Conservation (phyloP, 2,888 invertebrate genomes). For the Hylaea fasciaria region DNA sequence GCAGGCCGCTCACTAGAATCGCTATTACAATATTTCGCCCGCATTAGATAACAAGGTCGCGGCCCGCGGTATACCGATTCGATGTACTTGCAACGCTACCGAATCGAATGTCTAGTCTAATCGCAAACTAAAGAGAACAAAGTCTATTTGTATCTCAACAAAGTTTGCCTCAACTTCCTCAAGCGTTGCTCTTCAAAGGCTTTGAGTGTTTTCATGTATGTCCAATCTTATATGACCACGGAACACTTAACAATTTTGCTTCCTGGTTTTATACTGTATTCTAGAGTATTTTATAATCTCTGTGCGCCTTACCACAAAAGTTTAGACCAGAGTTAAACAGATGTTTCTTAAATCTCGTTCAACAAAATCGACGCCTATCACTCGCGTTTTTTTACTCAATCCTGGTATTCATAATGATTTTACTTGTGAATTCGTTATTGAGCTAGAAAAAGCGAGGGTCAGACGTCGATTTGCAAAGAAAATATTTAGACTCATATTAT, state of each 20-base stretch:
- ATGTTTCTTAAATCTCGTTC: too few relatives aligned
- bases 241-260: conserved; percentile 13
- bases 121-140: conserved; percentile 16
- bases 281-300: too few relatives aligned
- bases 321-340: too few relatives aligned
- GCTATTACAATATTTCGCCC: conserved; percentile 58
- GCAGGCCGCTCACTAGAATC: conserved; percentile 65
- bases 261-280: conserved; percentile 8
- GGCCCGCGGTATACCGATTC: conserved; percentile 47
- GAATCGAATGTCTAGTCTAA: conserved; percentile 23
- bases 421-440: too few relatives aligned
- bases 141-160: conserved; percentile 9
- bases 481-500: too few relatives aligned
- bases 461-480: too few relatives aligned
- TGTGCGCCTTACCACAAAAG: too few relatives aligned
- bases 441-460: too few relatives aligned
- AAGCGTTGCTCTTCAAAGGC: conserved; percentile 13
- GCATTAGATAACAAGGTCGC: conserved; percentile 73
- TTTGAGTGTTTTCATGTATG: conserved; percentile 7
- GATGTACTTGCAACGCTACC: conserved; percentile 40
- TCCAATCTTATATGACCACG: conserved; percentile 12
- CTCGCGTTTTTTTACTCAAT: too few relatives aligned
- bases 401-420: too few relatives aligned
- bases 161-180: conserved; percentile 18
- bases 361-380: too few relatives aligned